Conservation (phyloP, 2,797 vertebrate species). For the Orientallactaga sibirica region DNA sequence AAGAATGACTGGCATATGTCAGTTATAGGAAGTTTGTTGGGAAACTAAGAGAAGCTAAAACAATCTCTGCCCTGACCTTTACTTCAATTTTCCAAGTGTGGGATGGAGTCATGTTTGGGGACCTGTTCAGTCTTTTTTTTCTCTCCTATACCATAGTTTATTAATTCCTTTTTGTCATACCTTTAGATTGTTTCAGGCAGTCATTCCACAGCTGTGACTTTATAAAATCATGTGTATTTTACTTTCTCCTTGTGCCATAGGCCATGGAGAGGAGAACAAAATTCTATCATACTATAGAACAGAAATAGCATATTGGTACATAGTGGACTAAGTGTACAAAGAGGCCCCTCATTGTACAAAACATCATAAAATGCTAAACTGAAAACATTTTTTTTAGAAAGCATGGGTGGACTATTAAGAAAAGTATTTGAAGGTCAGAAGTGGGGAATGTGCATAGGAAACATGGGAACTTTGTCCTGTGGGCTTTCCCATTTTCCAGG, state of each 20-base stretch:
- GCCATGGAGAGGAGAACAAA: neutral
- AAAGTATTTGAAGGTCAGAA: constrained; percentile 17
- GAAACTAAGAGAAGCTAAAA: neutral
- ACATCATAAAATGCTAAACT: neutral
- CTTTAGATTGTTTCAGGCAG: neutral
- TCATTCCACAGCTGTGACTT: neutral
- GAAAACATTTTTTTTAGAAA: neutral
- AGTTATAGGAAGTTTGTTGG: neutral
- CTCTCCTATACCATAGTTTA: neutral
- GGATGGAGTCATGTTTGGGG: neutral
- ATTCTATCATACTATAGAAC: neutral
- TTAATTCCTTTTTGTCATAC: neutral
- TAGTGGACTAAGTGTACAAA: neutral
- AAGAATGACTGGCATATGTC: too few relatives aligned
- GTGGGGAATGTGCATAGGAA: neutral
- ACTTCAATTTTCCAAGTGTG: neutral
- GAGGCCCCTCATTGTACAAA: neutral
- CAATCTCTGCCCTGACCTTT: neutral
- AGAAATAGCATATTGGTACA: neutral
- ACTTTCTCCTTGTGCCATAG: neutral
- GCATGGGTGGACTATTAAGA: neutral
- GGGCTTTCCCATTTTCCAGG: too few relatives aligned
- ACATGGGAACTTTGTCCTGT: neutral
- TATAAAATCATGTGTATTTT: neutral
- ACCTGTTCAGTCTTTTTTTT: too few relatives aligned